phyloP scores from a whole-genome alignment of 2,888 invertebrate genomes.

The Lycaena phlaeas region DNA sequence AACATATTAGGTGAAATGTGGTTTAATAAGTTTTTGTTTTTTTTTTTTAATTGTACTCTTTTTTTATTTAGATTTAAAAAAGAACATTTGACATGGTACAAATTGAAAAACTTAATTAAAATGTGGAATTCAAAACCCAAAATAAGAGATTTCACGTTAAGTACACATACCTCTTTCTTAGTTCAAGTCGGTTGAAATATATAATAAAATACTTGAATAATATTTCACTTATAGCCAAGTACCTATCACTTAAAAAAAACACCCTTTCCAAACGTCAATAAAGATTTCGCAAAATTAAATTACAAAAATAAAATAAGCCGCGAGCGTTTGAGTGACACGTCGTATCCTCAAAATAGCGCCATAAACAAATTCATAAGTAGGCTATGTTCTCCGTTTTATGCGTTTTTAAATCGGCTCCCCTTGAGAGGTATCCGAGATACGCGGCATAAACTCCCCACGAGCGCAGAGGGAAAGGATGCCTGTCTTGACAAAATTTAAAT shows the following conservation, averaged over 20 bases:
- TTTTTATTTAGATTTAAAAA: too few relatives aligned
- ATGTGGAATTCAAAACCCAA: too few relatives aligned
- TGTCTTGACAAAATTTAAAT: slow-evolving; percentile 23
- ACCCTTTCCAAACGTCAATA: slow-evolving; percentile 25
- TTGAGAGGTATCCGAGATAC: slow-evolving; percentile 46
- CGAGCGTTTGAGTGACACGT: slow-evolving; percentile 33
- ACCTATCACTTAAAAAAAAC: too few relatives aligned
- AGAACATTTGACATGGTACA: too few relatives aligned
- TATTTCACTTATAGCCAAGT: too few relatives aligned
- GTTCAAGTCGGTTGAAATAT: not conserved
- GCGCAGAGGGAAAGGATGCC: slow-evolving; percentile 31
- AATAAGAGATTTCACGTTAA: too few relatives aligned
- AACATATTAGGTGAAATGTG: too few relatives aligned
- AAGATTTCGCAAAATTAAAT: slow-evolving; percentile 44
- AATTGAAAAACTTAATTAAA: too few relatives aligned
- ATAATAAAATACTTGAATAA: too few relatives aligned
- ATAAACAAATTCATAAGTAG: slow-evolving; percentile 73
- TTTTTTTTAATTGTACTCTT: too few relatives aligned
- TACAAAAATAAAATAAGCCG: slow-evolving; percentile 48
- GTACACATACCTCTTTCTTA: too few relatives aligned
- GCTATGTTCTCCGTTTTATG: slow-evolving; percentile 60
- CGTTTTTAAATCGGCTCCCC: slow-evolving; percentile 58
- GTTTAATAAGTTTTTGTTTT: too few relatives aligned
- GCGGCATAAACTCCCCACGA: slow-evolving; percentile 48
- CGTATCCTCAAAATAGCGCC: slow-evolving; percentile 49